Evolutionary conservation across 2,797 vertebrate genomes (phyloP).

Genomic region (Sebastes taczanowskii): DNA sequence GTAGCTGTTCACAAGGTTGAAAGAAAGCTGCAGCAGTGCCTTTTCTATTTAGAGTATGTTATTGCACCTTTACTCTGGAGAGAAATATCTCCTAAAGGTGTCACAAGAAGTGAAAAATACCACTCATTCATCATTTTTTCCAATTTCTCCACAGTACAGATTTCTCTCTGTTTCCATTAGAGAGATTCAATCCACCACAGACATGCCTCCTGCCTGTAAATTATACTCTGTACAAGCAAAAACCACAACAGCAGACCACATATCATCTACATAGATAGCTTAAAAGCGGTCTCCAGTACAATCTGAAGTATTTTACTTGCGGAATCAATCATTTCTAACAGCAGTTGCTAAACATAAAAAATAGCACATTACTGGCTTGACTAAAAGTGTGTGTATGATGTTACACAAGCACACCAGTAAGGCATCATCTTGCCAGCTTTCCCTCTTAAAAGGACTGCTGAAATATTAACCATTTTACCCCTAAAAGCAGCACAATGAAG

Average conservation of each 20-base stretch:
- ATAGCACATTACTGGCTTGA: neutral
- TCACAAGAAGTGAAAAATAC: neutral
- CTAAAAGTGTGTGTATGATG: neutral
- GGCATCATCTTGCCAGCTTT: constrained; percentile 4
- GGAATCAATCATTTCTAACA: neutral
- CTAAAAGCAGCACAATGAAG: neutral
- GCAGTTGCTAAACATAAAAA: neutral
- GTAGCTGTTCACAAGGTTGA: accelerated
- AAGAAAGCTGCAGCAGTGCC: neutral
- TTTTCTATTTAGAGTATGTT: neutral
- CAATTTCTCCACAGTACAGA: constrained; percentile 8
- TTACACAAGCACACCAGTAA: constrained; percentile 9
- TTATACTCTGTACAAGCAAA: neutral
- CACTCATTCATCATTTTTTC: constrained; percentile 13
- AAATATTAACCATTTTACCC: neutral
- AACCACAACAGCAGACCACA: neutral
- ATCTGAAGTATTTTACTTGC: neutral
- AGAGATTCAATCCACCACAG: constrained; percentile 1
- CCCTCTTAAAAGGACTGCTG: neutral
- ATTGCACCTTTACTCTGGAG: neutral
- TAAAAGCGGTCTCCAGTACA: neutral
- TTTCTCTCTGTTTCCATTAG: constrained; percentile 1
- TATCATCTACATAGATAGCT: neutral
- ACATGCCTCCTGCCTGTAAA: neutral
- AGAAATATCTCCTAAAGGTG: neutral